Evolutionary conservation across 2,113 vertebrate species (phyloP).

Genomic region (Bubalus kerabau): DNA sequence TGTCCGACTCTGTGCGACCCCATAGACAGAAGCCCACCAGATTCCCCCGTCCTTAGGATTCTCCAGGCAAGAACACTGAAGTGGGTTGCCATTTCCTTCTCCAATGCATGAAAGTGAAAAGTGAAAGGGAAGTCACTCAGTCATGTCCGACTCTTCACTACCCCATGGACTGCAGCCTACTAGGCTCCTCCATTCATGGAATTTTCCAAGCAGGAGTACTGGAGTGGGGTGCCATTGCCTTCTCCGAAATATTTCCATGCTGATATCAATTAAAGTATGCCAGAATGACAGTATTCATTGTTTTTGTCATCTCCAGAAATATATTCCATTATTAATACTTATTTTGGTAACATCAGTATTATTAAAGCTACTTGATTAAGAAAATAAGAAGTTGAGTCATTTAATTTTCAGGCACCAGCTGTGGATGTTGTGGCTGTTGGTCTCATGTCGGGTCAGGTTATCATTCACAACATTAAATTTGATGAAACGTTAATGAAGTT

Average conservation of each 20-base stretch:
- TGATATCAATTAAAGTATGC: background rate
- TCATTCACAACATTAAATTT: constrained; percentile 95
- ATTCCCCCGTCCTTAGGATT: too few relatives aligned
- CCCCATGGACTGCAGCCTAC: too few relatives aligned
- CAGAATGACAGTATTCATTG: background rate
- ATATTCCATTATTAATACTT: background rate
- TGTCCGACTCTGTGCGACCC: too few relatives aligned
- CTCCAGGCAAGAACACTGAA: too few relatives aligned
- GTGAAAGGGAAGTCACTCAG: too few relatives aligned
- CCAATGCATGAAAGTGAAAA: too few relatives aligned
- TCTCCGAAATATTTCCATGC: background rate
- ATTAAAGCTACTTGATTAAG: background rate
- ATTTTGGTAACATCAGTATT: background rate
- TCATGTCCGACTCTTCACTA: too few relatives aligned
- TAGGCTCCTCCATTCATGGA: too few relatives aligned
- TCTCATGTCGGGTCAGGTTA: constrained; percentile 87
- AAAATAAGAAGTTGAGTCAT: constrained; percentile 19
- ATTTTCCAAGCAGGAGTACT: too few relatives aligned
- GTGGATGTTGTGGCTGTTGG: constrained; percentile 93
- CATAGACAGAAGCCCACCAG: too few relatives aligned
- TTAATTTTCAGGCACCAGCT: constrained; percentile 89
- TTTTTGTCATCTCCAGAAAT: background rate
- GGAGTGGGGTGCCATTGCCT: too few relatives aligned
- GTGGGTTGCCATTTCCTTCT: too few relatives aligned
- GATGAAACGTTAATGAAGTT: constrained; percentile 96